A percentile compares a stretch with the other conserved stretches of the same genome.
Evolutionary conservation across 2,888 invertebrate species (phyloP).

Genomic region (Agrochola litura): DNA sequence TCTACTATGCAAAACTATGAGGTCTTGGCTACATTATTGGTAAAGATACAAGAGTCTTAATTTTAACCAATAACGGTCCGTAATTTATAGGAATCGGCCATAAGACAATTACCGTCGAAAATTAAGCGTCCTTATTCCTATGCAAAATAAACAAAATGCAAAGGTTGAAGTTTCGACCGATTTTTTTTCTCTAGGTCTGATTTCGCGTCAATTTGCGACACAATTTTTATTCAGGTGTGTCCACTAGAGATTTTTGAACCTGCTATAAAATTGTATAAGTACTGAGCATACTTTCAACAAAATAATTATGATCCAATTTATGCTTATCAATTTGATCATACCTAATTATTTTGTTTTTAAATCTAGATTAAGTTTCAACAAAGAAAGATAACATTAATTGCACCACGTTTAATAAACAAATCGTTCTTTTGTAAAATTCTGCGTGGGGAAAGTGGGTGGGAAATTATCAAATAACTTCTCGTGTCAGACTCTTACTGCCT

Average conservation of each 20-base stretch:
- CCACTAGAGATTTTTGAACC: neutral
- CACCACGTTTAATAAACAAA: constrained; percentile 9
- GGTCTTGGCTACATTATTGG: no score
- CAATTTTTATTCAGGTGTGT: neutral
- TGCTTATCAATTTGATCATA: neutral
- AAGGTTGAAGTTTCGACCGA: neutral
- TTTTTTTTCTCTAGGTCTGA: no score
- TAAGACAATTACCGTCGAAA: neutral
- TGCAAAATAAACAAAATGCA: neutral
- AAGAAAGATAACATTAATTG: constrained; percentile 28
- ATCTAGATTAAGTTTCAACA: neutral
- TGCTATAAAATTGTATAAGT: neutral
- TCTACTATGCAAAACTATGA: no score
- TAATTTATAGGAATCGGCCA: no score
- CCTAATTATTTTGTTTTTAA: neutral
- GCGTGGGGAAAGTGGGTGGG: no score
- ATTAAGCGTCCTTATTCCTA: neutral
- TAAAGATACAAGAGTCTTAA: no score
- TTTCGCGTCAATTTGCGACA: neutral
- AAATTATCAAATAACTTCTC: no score
- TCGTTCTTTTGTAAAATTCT: neutral
- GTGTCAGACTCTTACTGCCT: no score
- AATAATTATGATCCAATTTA: neutral
- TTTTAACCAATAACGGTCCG: no score
- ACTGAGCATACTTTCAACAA: neutral